These are phyloP conservation scores for Syndactyla subalaris DNA, from an alignment of 2,797 vertebrate genomes.

Conservation along the genomic window DNA sequence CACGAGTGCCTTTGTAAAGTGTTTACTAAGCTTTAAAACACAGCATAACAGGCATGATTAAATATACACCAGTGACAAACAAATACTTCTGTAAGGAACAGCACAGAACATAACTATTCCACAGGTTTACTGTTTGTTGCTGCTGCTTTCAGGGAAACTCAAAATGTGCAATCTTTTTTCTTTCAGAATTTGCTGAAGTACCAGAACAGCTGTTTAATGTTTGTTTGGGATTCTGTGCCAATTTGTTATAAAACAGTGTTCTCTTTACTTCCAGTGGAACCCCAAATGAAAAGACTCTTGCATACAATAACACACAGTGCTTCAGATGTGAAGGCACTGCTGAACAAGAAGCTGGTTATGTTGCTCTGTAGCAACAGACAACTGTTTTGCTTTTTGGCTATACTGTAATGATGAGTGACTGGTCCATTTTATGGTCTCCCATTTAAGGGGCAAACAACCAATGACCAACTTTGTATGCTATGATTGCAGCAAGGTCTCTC, in stretches of 20 bases:
- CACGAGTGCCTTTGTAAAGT: conserved; percentile 47
- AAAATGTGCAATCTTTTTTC: not conserved
- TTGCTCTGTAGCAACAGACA: not conserved
- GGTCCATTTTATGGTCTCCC: not conserved
- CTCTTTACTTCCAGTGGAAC: not conserved
- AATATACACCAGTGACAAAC: conserved; percentile 15
- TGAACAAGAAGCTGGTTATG: not conserved
- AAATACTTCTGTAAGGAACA: not conserved
- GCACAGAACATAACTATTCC: not conserved
- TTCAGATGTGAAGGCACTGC: not conserved
- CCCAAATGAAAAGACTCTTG: not conserved
- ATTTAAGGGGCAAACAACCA: not conserved
- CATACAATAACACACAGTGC: not conserved
- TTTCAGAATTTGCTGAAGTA: not conserved
- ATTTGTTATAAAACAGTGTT: not conserved
- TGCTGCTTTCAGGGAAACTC: not conserved
- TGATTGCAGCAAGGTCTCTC: not conserved
- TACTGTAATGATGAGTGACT: fast-evolving
- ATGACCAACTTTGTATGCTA: not conserved
- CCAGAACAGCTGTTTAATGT: not conserved
- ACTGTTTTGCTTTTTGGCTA: not conserved
- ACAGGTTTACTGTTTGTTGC: not conserved
- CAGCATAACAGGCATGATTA: conserved; percentile 43
- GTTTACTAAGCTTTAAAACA: conserved; percentile 46
- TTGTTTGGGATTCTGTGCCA: not conserved